These are phyloP conservation scores for Tympanuchus pallidicinctus DNA, from an alignment of 2,113 vertebrate genomes.

Conservation along the genomic window DNA sequence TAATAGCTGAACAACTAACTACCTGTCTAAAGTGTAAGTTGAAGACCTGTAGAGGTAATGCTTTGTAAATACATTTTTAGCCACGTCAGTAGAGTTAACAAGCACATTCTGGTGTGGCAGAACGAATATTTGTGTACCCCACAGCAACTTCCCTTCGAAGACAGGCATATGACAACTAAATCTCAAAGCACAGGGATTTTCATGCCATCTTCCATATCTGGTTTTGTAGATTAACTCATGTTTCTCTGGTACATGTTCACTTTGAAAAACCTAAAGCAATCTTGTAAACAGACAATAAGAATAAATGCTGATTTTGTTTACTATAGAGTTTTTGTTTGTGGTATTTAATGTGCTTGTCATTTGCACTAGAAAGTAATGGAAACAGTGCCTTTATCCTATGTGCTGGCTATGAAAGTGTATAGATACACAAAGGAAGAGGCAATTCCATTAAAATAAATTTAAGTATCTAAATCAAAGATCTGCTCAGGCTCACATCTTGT, in stretches of 20 bases:
- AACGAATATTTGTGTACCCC: background rate
- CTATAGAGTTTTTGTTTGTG: slow-evolving; percentile 23
- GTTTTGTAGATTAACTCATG: slow-evolving; percentile 14
- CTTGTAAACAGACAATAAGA: slow-evolving; percentile 45
- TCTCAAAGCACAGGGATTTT: background rate
- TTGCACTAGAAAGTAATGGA: background rate
- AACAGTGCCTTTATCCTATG: background rate
- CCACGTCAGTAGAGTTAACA: background rate
- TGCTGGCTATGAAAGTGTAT: background rate
- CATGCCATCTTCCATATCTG: background rate
- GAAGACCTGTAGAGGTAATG: background rate
- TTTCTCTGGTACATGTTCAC: slow-evolving; percentile 31
- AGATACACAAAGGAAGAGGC: background rate
- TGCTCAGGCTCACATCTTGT: background rate
- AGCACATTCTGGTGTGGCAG: background rate
- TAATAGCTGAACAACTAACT: slow-evolving; percentile 30
- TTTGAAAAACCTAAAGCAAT: background rate
- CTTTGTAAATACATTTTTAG: background rate
- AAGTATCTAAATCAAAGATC: accelerated
- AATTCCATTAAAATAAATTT: background rate
- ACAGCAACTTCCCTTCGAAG: background rate
- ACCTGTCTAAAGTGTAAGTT: slow-evolving; percentile 24
- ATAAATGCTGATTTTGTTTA: slow-evolving; percentile 74
- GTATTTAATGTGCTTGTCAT: background rate
- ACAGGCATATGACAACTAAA: background rate